A percentile compares a stretch with the other conserved stretches of the same genome.
Evolutionary conservation across 2,113 vertebrate species (phyloP).

Genomic region (Galeopterus variegatus): DNA sequence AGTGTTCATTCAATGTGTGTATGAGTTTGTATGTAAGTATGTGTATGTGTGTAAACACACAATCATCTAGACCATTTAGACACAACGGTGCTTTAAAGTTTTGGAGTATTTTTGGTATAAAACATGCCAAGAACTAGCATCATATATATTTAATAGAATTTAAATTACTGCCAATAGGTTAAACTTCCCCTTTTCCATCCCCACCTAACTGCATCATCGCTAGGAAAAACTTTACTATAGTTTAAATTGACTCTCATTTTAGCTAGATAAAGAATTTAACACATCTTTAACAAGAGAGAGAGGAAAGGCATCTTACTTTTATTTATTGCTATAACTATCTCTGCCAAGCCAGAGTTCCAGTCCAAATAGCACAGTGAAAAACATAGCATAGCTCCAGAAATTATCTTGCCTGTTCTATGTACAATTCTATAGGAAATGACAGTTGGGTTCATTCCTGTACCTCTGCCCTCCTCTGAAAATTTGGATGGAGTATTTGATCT

Average conservation of each 20-base stretch:
- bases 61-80: background rate
- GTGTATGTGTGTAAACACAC: background rate
- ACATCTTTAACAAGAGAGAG: conserved; percentile 11
- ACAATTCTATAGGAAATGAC: conserved; percentile 7
- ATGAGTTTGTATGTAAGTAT: background rate
- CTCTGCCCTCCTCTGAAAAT: conserved; percentile 42
- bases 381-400: conserved; percentile 10
- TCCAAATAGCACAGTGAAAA: conserved; percentile 19
- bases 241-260: conserved; percentile 47
- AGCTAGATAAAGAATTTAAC: conserved; percentile 11
- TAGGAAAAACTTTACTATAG: background rate
- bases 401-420: background rate
- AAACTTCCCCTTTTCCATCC: conserved; percentile 19
- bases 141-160: background rate
- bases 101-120: conserved; percentile 48
- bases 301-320: background rate
- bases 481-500: background rate
- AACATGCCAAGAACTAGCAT: conserved; percentile 18
- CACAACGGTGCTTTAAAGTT: background rate
- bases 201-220: conserved; percentile 9
- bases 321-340: background rate
- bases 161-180: background rate
- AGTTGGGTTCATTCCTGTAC: background rate
- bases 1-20: background rate
- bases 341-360: conserved; percentile 27